Base-by-base conservation (phyloP, 2,113 vertebrate genomes). In the Pomatostomus ruficeps region DNA sequence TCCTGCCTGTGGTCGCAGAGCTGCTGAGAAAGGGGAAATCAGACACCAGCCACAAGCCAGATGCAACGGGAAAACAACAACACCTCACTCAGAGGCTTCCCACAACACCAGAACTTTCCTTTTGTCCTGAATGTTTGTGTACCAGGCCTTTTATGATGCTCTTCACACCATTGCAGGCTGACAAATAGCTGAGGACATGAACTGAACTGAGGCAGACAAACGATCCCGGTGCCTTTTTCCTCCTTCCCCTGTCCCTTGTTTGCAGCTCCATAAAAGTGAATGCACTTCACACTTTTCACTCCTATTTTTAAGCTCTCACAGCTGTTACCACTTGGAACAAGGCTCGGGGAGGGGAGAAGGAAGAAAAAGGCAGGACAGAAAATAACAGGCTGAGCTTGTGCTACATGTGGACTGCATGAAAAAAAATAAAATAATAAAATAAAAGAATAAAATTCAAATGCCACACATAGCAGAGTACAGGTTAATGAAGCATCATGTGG, bases 211-310 rank as follows among this genome's bases (percentile, higher is more conserved):
- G n/a, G 45, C 3, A 85, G 73, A 75, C 18, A 57, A 93, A 89
- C 0, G 0, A 40, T 5, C 23, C 16, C 0, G 0, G 13, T 17
- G 57, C 14, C 13, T 75, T 74, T 85, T 46, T 51, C 14, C 22
- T 87, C 43, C 65, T 74, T 73, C 26, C 36, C 25, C 33, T 28
- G 22, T 5, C 68, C 72, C 43, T 18, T 66, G 10, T 85, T 81
- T 36, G n/a, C 73, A 91, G 35, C 65, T 89, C 70, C 85, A 68
- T 82, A 49, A 76, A 85, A 52, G 40, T 5, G 7, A 89, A 61
- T 3, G 20, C 8, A 45, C 48, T 89, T 91, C 45, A 75, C 43
- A 25, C 51, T 82, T 87, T 89, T 23, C 31, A 14, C 28, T 87
- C 87, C 81, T 51, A 16, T 81, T 91, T 93, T 94, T 63, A 67